Evolutionary conservation across 2,888 invertebrate species (phyloP), one percentile per base, ranked within the genome.

Genomic region (Parthenolecanium corni): DNA sequence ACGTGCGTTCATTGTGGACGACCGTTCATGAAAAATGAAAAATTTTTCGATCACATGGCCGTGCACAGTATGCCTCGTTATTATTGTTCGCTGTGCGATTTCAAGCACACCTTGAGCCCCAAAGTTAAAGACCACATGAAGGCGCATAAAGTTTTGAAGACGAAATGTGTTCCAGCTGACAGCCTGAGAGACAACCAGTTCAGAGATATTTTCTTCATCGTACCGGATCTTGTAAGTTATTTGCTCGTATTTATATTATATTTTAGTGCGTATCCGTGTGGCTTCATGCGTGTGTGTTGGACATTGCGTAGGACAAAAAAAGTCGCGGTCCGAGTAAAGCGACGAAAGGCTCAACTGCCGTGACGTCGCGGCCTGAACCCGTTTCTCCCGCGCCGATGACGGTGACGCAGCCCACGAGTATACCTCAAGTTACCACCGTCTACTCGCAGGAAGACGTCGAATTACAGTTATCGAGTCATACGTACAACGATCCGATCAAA

Each of bases 401-500:
- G 24, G n/a, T n/a, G 52, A 52, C 16, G 52, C 52, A n/a, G n/a
- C n/a, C 52, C 38, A 23, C 38, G 5, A 38, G 38, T 20, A n/a
- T n/a, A n/a, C 42, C 46, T 46, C 57, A 47, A 31, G 24, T 61
- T 21, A 61, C 51, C 20, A 51, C 23, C 16, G 61, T 61, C n/a
- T 51, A 51, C 38, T 38, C 38, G 21, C 38, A 16, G 16, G 47
- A 40, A 49, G 61, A 61, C 11, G 51, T 61, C 21, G 51, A 61
- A 47, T 16, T n/a, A 40, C 21, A n/a, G 18, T 51, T 49, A 16
- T 51, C 61, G 6, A 79, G 78, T 31, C 80, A 82, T 0, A 83
- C 85, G 54, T 80, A 83, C 62, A 78, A 78, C 36, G 78, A 78
- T 6, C 76, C 76, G 1, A 76, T 84, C 0, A 76, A 76, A 49